Evolutionary conservation across 1,140 invertebrate species (phyloP), one percentile per base, ranked within the genome.

Genomic region (Belonocnema kinseyi): DNA sequence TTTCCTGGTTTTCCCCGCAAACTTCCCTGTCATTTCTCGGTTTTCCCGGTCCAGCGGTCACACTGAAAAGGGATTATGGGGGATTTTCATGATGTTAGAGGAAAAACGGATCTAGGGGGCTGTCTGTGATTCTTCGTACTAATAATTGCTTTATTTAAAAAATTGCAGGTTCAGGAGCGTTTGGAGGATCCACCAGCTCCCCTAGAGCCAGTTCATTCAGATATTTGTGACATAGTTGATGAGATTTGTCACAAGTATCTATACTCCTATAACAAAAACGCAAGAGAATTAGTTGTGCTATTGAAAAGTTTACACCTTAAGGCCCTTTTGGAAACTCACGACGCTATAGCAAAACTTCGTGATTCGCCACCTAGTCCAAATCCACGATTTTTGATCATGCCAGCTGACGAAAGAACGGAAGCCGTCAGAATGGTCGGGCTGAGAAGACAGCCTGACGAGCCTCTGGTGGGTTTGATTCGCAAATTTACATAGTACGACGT

Each of bases 391-490:
- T 74, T 80, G 58, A 82, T 77, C n/a, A 92, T 91, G 88, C 91
- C 89, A 3, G 82, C 81, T 51, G 86, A 89, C 83, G 88, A 87
- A 17, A 87, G 84, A 80, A 82, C 93, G 83, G 89, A 92, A 91
- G 83, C 91, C 19, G 82, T 98, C n/a, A 94, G 97, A 89, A 95
- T 99, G 91, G 97, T 99, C 51, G 97, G 97, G 19, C 93, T 99
- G 14, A 93, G 97, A 54, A 97, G 97, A 88, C 95, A 95, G 86
- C 94, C 95, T 71, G 95, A 97, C 81, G 97, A 99, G 90, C 97
- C 98, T 8, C 91, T 99, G 90, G 97, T 97, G 88, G 91, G 88
- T 84, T 66, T 66, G 56, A 58, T 12, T 19, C 10, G 16, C 8
- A 46, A 14, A 40, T 66, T 66, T 33, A 66, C 40, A 7, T 66